phyloP scores from a whole-genome alignment of 2,797 vertebrate genomes.

The Spinus pinus region DNA sequence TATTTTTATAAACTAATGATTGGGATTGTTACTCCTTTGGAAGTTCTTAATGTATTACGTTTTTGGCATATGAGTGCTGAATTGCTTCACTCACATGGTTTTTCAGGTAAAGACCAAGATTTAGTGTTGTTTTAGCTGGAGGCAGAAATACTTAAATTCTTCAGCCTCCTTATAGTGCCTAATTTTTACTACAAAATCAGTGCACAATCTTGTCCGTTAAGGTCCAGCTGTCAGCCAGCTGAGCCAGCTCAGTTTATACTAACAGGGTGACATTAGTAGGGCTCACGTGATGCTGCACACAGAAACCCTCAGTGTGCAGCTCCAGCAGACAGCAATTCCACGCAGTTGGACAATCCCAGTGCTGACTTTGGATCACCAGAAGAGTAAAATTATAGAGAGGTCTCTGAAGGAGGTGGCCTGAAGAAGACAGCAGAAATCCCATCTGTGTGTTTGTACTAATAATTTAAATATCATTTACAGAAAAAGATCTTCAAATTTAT shows the following conservation, averaged over 20 bases:
- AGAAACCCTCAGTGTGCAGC: background rate
- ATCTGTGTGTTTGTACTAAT: background rate
- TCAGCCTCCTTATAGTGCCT: background rate
- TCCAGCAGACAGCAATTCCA: rapidly evolving
- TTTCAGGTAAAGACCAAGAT: background rate
- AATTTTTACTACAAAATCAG: background rate
- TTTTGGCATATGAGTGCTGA: background rate
- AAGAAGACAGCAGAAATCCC: background rate
- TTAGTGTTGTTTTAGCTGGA: background rate
- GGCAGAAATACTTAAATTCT: background rate
- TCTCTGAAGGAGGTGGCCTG: background rate
- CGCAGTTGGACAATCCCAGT: background rate
- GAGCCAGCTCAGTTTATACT: background rate
- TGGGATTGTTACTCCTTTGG: background rate
- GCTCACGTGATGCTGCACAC: background rate
- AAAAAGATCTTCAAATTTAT: background rate
- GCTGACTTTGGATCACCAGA: background rate
- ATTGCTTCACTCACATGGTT: background rate
- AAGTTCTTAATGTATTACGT: background rate
- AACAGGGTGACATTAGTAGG: background rate
- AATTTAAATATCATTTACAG: background rate
- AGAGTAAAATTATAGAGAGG: background rate
- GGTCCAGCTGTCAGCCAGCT: background rate
- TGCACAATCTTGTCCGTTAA: background rate
- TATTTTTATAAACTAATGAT: background rate